Base-by-base conservation (phyloP, 2,797 vertebrate species). In the Varecia variegata region DNA sequence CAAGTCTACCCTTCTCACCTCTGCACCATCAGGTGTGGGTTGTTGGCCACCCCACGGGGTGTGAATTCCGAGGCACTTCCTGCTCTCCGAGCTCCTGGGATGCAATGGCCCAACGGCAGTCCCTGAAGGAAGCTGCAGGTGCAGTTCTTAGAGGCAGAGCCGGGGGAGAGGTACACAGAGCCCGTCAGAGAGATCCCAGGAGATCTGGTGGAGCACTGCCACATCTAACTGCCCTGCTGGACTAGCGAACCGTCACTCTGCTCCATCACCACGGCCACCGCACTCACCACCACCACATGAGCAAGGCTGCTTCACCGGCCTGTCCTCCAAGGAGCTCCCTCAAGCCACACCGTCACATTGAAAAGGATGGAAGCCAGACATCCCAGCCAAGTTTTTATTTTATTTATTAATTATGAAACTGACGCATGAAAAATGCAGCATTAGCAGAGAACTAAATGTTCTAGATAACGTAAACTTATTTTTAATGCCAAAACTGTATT, bases 361-460 rank as follows among this genome's bases (percentile, higher is more conserved):
- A 77, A 30, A 52, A 7, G 7, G 23, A 47, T 35, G 1, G 13
- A 58, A 43, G 65, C 11, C 8, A 5, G 12, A 12, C 56, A 14
- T 23, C 47, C 71, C 32, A 89, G 32, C 2, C 43, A 23, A 11
- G 18, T 11, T 92, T 92, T 40, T 76, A 27, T 67, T 68, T 50
- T 92, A 32, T 65, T 80, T 92, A 27, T 58, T 80, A 73, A 68
- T 30, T 74, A 62, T 73, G 35, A 62, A 93, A 47, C 7, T 10
- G 21, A 73, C 88, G 27, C 3, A 76, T 27, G 20, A 92, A 83
- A 77, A 50, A 70, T 73, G 32, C 70, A 82, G 3, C 50, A 40
- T 30, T 25, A 81, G 7, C 17, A 52, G 10, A 25, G 27, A 93
- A 73, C 35, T 58, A 45, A 83, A 80, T 88, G 17, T 43, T 87